Base-by-base conservation (phyloP, 1,140 invertebrate genomes). In the Ganaspis sp. region DNA sequence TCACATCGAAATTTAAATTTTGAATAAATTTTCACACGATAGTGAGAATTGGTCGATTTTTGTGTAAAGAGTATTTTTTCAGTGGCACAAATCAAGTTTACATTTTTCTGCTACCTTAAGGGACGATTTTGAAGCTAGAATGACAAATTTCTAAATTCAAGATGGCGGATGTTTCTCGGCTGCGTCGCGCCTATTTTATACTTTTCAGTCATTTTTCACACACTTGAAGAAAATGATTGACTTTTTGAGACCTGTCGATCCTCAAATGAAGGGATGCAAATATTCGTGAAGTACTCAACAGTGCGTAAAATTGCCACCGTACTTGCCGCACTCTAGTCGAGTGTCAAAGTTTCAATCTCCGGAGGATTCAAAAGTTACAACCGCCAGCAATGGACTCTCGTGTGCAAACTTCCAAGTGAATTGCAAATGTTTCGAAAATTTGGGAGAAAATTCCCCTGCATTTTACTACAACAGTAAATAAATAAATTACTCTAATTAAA, bases 231-330 rank as follows among this genome's bases (percentile, higher is more conserved):
- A 54, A 54, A 54, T 23, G 53, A 21, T 54, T 19, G 19, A 54
- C 8, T 23, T 6, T 1, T 9, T 8, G 12, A 15, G 6, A 12
- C 15, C 23, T 34, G 58, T n/a, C 19, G 15, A 19, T 19, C 26
- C 5, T n/a, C 4, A 21, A 42, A 1, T 15, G 19, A 5, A 6
- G 8, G 37, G 26, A 26, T 58, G 29, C 64, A 40, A 37, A 58
- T 12, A 73, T 38, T 15, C 19, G 34, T 12, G 54, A 58, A 49
- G 26, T 19, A 74, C 17, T 34, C 76, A 73, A 53, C 70, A 70
- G 23, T 77, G 80, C 78, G 69, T 82, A 75, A 79, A 84, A 82
- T 85, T 78, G 82, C 21, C 72, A 70, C 72, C 80, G 77, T 72
- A 76, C 75, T 58, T 73, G 45, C 75, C 53, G 38, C 54, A 76